A percentile compares a stretch with the other conserved stretches of the same genome.
phyloP scores from a whole-genome alignment of 2,113 vertebrate species.

The Oxygymnocypris stewartii region DNA sequence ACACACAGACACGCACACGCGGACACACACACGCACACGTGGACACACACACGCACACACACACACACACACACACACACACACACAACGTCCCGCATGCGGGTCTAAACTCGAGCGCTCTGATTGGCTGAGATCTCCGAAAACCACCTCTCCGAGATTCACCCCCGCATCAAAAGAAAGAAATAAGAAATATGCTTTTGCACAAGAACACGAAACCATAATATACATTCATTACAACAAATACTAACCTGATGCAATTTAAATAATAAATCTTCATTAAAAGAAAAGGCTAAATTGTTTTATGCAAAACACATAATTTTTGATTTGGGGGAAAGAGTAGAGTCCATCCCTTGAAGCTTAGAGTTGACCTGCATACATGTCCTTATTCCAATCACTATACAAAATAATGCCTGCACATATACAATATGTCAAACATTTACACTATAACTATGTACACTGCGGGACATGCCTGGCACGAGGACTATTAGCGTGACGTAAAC shows the following conservation, averaged over 20 bases:
- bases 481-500: neutral
- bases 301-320: neutral
- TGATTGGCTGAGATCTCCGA: neutral
- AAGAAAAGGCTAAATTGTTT: neutral
- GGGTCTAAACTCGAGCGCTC: neutral
- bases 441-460: constrained; percentile 66
- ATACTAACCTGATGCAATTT: neutral
- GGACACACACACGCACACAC: too few species aligned
- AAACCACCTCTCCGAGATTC: neutral
- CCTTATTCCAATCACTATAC: constrained; percentile 66
- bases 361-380: neutral
- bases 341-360: neutral
- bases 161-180: neutral
- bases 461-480: constrained; percentile 29
- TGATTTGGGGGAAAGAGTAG: neutral
- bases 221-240: constrained; percentile 1
- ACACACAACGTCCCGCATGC: too few species aligned
- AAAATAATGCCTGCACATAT: constrained; percentile 82
- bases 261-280: neutral
- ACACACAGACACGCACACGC: too few species aligned
- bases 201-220: neutral
- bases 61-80: too few species aligned
- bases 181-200: neutral
- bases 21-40: too few species aligned
- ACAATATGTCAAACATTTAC: constrained; percentile 81